Base-by-base conservation (phyloP, 2,888 invertebrate genomes). In the Caenorhabditis virilis region DNA sequence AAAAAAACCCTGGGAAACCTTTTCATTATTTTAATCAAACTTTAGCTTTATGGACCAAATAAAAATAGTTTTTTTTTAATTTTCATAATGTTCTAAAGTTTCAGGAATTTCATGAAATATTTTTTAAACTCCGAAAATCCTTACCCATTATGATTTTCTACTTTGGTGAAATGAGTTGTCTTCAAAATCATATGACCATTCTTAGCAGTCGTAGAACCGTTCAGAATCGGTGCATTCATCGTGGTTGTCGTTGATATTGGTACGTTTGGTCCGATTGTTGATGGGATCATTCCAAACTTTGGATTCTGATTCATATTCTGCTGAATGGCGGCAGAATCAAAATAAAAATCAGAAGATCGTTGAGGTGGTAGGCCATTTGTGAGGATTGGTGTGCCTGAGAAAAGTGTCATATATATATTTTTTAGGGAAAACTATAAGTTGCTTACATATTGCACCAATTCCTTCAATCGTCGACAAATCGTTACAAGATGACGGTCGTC, bases 401-500 rank as follows among this genome's bases (percentile, higher is more conserved):
- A 23, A 11, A 18, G 9, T 45, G 45, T 2, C 20, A 43, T 7
- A 23, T 23, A 2, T 20, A 4, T 11, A 23, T 42, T 42, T 18
- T 6, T 22, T 6, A 11, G 2, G 15, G 15, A 23, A n/a, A 20
- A 39, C 4, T 42, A 23, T 9, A 7, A 39, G 16, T 7, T 20
- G 9, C 16, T 20, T 13, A 42, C 15, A 9, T 23, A 23, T 7
- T 30, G 54, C 53, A n/a, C 48, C 49, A 16, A 55, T 30, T 35
- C 59, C 59, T n/a, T 50, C 55, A 41, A 48, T 42, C 30, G 47
- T 26, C 16, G 52, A 35, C 27, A 72, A 46, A 46, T 72, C 69
- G 20, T 51, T 60, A 43, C 72, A 72, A 11, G 66, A 66, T 18
- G 72, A 63, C 38, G 66, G 50, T 36, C 69, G 47, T 39, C 56